A percentile compares a stretch with the other conserved stretches of the same genome.
phyloP scores from a whole-genome alignment of 2,797 vertebrate genomes.

The Anguilla obscura region DNA sequence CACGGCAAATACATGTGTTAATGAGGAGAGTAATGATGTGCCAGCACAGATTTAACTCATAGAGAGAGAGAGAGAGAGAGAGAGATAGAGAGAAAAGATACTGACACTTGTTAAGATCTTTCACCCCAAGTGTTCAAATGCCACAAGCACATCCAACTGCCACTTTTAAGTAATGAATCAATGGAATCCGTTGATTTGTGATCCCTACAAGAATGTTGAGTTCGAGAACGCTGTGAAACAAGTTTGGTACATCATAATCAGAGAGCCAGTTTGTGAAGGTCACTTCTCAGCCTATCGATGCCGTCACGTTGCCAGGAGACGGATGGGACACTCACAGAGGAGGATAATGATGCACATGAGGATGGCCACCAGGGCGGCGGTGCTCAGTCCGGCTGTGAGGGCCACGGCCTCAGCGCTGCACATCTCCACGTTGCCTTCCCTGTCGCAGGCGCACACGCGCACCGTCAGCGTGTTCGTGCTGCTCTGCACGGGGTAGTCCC shows the following conservation, averaged over 20 bases:
- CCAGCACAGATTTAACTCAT: not conserved
- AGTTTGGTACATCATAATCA: not conserved
- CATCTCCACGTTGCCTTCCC: constrained; percentile 84
- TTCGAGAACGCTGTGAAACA: not conserved
- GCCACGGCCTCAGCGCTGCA: constrained; percentile 85
- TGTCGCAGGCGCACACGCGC: constrained; percentile 89
- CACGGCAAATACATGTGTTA: not conserved
- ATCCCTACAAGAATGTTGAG: not conserved
- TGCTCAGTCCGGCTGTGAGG: constrained; percentile 88
- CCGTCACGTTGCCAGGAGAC: not conserved
- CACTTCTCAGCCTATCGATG: not conserved
- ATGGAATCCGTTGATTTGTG: not conserved
- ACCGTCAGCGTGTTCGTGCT: constrained; percentile 92
- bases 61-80: not conserved
- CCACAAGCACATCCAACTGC: not conserved
- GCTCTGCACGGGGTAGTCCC: constrained; percentile 86
- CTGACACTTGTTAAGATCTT: not conserved
- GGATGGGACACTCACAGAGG: constrained; percentile 78
- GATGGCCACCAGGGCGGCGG: constrained; percentile 89
- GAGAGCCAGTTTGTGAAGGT: not conserved
- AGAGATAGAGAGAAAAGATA: not conserved
- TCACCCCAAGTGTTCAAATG: not conserved
- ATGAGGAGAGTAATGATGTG: not conserved
- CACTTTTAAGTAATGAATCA: not conserved
- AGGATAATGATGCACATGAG: constrained; percentile 92